Conservation (phyloP, 1,140 invertebrate species). For the Drosophila persimilis region DNA sequence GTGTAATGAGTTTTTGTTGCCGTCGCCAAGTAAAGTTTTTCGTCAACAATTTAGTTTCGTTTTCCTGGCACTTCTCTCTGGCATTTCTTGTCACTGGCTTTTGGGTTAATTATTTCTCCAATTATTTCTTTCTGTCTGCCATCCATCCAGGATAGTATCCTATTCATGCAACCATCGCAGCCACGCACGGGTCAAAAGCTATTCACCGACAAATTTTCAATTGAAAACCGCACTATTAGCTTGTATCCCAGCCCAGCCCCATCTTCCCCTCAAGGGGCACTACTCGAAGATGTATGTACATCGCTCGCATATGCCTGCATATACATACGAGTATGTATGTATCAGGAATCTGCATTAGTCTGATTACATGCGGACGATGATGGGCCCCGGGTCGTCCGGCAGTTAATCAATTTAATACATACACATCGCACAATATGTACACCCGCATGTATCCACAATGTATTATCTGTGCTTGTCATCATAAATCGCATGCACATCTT, state of each 20-base stretch:
- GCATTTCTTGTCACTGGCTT: slow-evolving; percentile 31
- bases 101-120: slow-evolving; percentile 54
- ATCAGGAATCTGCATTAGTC: slow-evolving; percentile 64
- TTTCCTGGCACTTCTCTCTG: not conserved
- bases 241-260: slow-evolving; percentile 1
- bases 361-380: slow-evolving; percentile 44
- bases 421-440: not conserved
- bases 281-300: not conserved
- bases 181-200: not conserved
- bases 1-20: slow-evolving; percentile 37
- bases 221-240: slow-evolving; percentile 23
- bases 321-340: slow-evolving; percentile 16
- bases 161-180: not conserved
- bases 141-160: no score
- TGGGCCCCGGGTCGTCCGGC: not conserved
- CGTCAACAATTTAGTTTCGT: slow-evolving; percentile 40
- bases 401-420: slow-evolving; percentile 25
- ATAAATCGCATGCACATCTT: slow-evolving; percentile 12
- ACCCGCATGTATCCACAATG: slow-evolving; percentile 3
- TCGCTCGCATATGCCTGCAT: slow-evolving; percentile 6
- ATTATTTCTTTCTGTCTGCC: no score
- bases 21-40: slow-evolving; percentile 19
- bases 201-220: not conserved
- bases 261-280: not conserved
- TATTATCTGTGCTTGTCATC: slow-evolving; percentile 1